Percentiles rank a stretch among this genome's conserved stretches.
phyloP scores from a whole-genome alignment of 2,888 invertebrate genomes.

The Trissolcus brochymenae region DNA sequence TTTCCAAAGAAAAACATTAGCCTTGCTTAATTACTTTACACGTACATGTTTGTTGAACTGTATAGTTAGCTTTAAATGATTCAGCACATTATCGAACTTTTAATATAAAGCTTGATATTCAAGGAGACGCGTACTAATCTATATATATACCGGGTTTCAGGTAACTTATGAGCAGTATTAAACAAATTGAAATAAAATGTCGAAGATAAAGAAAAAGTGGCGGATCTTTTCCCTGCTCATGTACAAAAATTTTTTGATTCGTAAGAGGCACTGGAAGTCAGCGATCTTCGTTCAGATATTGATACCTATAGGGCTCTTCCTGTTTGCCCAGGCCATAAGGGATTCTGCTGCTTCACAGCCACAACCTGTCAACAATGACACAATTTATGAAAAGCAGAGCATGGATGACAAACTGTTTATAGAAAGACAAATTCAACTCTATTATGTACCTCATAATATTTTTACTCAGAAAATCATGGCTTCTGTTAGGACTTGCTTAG shows the following conservation, averaged over 20 bases:
- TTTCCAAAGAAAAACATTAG: too few relatives aligned
- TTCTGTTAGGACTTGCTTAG: slow-evolving; percentile 62
- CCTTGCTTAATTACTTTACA: too few relatives aligned
- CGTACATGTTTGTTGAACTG: background rate
- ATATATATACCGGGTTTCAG: slow-evolving; percentile 29
- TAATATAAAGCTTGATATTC: slow-evolving; percentile 42
- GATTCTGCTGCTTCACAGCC: slow-evolving; percentile 63
- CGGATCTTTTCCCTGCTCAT: slow-evolving; percentile 68
- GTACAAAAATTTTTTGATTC: slow-evolving; percentile 70
- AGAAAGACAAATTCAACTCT: slow-evolving; percentile 56
- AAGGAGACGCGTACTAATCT: slow-evolving; percentile 50
- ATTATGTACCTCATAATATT: slow-evolving; percentile 65
- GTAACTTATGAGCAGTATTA: slow-evolving; percentile 33
- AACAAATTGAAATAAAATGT: slow-evolving; percentile 36
- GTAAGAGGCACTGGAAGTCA: slow-evolving; percentile 69
- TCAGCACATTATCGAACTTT: slow-evolving; percentile 48
- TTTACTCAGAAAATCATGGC: slow-evolving; percentile 64
- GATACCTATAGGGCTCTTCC: slow-evolving; percentile 67
- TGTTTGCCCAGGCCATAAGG: slow-evolving; percentile 66
- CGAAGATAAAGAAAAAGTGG: slow-evolving; percentile 47
- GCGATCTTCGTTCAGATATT: slow-evolving; percentile 67
- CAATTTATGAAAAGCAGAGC: slow-evolving; percentile 59
- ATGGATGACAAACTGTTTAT: slow-evolving; percentile 27
- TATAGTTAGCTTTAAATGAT: slow-evolving; percentile 37
- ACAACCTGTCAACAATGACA: slow-evolving; percentile 57